phyloP scores from a whole-genome alignment of 2,888 invertebrate genomes.

The Rhagonycha fulva region DNA sequence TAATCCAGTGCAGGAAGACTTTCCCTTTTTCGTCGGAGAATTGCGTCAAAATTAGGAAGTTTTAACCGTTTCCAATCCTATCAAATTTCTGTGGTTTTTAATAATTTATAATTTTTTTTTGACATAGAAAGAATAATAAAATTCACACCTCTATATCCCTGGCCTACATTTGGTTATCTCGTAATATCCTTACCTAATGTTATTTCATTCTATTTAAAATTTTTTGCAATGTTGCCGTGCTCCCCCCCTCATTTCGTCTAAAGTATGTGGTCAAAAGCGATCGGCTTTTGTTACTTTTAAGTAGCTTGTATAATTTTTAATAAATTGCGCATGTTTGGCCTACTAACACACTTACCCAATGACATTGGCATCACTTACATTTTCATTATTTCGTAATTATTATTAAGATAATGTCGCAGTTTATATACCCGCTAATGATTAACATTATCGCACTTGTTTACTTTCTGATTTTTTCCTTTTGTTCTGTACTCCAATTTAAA shows the following conservation, averaged over 20 bases:
- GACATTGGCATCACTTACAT: slow-evolving; percentile 59
- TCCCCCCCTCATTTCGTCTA: neutral
- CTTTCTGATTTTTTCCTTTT: slow-evolving; percentile 1
- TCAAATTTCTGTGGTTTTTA: neutral
- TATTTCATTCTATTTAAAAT: slow-evolving; percentile 24
- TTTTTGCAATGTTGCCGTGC: neutral
- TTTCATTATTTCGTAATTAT: slow-evolving; percentile 51
- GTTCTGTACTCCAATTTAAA: neutral
- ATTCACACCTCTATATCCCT: slow-evolving; percentile 29
- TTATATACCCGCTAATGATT: slow-evolving; percentile 13
- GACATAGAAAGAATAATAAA: neutral
- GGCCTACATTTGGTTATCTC: slow-evolving; percentile 30
- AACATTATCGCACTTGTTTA: slow-evolving; percentile 18
- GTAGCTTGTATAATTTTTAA: neutral
- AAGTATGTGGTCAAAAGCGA: slow-evolving; percentile 14
- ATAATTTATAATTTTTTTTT: neutral
- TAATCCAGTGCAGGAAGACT: too few relatives aligned
- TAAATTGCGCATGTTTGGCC: slow-evolving; percentile 58
- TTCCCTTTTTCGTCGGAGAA: too few relatives aligned
- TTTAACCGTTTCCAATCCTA: neutral
- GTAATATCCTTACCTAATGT: slow-evolving; percentile 24
- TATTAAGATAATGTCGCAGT: slow-evolving; percentile 13
- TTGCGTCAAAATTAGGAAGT: neutral
- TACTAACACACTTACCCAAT: slow-evolving; percentile 68
- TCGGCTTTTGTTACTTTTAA: slow-evolving; percentile 7